phyloP scores from a whole-genome alignment of 2,797 vertebrate species.

The Pangasius mekongensis region DNA sequence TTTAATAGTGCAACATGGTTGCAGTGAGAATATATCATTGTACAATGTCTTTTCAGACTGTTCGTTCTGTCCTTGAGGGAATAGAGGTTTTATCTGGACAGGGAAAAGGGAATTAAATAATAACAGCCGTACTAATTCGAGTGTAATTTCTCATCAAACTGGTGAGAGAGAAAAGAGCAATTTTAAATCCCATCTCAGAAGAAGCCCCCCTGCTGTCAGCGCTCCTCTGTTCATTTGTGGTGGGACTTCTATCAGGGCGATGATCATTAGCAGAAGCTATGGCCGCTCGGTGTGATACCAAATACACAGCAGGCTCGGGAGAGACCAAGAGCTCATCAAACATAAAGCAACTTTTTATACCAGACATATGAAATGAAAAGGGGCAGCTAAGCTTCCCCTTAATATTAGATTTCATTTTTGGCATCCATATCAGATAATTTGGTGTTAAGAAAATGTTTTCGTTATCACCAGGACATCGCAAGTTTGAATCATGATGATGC shows the following conservation, averaged over 20 bases:
- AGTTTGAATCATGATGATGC: neutral
- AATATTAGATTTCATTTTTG: neutral
- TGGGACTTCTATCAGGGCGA: conserved; percentile 41
- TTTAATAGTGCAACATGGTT: conserved; percentile 61
- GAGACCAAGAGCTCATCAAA: conserved; percentile 16
- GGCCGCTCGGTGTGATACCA: conserved; percentile 39
- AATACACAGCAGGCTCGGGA: conserved; percentile 27
- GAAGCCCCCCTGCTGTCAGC: conserved; percentile 49
- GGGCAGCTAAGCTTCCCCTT: neutral
- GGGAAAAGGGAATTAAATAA: conserved; percentile 44
- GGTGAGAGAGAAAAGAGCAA: conserved; percentile 47
- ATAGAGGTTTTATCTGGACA: conserved; percentile 37
- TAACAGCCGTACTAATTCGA: conserved; percentile 51
- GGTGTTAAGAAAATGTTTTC: neutral
- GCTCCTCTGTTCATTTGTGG: conserved; percentile 50
- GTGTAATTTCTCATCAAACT: conserved; percentile 55
- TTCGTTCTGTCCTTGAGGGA: conserved; percentile 40
- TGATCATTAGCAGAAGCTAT: conserved; percentile 49
- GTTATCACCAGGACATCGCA: too few relatives aligned
- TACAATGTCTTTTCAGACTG: neutral
- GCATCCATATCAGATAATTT: neutral
- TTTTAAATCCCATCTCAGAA: conserved; percentile 47
- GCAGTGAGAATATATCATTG: conserved; percentile 55
- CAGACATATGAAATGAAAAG: conserved; percentile 16
- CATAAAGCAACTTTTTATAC: neutral